Evolutionary conservation across 2,888 invertebrate genomes (phyloP), one percentile per base, ranked within the genome.

Genomic region (Globia sparganii): DNA sequence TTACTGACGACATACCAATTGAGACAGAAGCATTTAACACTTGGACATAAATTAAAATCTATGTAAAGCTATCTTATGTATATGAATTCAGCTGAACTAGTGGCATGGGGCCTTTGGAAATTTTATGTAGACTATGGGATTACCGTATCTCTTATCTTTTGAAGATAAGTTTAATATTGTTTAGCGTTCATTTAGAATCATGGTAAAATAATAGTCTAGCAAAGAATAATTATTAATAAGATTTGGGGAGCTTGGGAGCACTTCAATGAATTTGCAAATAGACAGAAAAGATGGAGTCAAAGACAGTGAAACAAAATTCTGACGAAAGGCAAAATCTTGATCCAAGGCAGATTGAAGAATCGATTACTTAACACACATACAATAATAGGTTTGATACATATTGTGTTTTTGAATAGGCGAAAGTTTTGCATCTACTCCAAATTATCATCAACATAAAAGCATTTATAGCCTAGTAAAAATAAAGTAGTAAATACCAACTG

Each of bases 391-490:
- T 56, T 21, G 61, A n/a, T 49, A 59, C 37, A 73, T 62, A 73
- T 62, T 69, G 64, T 75, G 13, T 68, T 58, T 34, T 25, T n/a
- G 61, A 67, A 74, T 68, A 71, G 75, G 68, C 40, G 53, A 78
- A 77, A 71, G 67, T 77, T 81, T 81, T 77, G 72, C 67, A 68
- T 71, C 59, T 13, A 61, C 18, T 65, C 62, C 70, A 84, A 86
- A 78, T 64, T 61, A 56, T 66, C 69, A 74, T 58, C 37, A 66
- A 73, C 65, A 71, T 37, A 62, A 53, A 37, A 40, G 25, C 28
- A 67, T 70, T 77, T 58, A 71, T 53, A 65, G 64, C 28, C 8
- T 64, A 31, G 46, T 73, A 71, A 70, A 72, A 69, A 59, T 75
- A 70, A 73, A 81, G 37, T 71, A 18, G 76, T 81, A 76, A 85